Evolutionary conservation across 2,113 vertebrate genomes (phyloP).

Genomic region (Hucho hucho): DNA sequence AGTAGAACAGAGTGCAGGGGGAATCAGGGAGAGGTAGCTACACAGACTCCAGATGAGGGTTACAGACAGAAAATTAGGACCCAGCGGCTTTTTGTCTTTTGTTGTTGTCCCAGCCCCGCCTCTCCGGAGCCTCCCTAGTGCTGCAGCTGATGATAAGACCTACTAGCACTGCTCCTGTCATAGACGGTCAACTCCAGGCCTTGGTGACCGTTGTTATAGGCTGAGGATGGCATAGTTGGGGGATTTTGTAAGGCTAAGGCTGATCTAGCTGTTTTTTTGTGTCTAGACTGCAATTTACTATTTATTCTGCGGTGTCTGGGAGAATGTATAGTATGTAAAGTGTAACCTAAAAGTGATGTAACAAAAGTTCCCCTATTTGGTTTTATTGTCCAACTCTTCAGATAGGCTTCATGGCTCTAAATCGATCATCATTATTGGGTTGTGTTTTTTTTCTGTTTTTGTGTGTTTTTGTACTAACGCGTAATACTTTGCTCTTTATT

Average conservation of each 20-base stretch:
- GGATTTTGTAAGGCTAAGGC: background rate
- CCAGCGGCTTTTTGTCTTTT: background rate
- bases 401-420: no score
- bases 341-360: background rate
- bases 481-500: no score
- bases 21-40: background rate
- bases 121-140: background rate
- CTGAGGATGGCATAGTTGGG: background rate
- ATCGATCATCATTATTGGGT: no score
- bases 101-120: background rate
- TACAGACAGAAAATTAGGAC: background rate
- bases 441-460: no score
- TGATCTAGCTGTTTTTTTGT: background rate
- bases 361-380: background rate
- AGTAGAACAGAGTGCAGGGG: background rate
- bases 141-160: conserved; percentile 5
- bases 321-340: background rate
- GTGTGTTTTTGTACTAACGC: no score
- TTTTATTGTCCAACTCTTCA: background rate
- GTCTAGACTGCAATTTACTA: background rate
- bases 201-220: background rate
- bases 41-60: background rate
- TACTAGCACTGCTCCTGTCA: background rate
- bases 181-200: background rate
- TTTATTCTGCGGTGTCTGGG: background rate